Evolutionary conservation across 2,797 vertebrate genomes (phyloP).

Genomic region (Hylomyscus alleni): DNA sequence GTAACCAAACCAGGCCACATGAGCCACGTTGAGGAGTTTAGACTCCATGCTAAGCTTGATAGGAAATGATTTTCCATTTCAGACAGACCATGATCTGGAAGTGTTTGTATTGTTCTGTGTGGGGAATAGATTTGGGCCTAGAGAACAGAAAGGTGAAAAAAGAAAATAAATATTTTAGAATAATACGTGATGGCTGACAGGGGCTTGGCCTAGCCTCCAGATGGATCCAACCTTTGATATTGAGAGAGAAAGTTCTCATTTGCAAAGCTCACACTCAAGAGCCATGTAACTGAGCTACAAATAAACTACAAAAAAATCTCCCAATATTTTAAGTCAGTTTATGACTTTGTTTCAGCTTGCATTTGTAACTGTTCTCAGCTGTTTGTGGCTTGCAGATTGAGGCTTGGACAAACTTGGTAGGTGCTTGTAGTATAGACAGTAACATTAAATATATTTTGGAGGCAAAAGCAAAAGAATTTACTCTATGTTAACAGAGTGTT

Average conservation of each 20-base stretch:
- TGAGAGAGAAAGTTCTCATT: neutral
- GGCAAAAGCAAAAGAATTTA: neutral
- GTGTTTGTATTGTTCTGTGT: neutral
- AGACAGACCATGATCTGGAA: neutral
- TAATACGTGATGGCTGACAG: neutral
- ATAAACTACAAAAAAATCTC: neutral
- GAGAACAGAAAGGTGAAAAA: neutral
- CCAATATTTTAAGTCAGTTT: neutral
- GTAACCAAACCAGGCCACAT: accelerated
- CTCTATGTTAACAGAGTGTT: neutral
- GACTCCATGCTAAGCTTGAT: neutral
- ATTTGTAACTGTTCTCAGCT: neutral
- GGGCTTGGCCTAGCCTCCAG: neutral
- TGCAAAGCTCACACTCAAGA: neutral
- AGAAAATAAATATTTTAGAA: neutral
- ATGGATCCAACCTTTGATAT: neutral
- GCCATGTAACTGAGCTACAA: neutral
- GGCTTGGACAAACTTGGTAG: neutral
- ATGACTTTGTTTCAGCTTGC: neutral
- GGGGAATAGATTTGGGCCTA: neutral
- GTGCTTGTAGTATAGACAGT: neutral
- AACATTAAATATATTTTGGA: neutral
- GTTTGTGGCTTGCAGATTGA: neutral
- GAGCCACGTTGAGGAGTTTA: neutral
- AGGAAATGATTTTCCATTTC: conserved; percentile 36